phyloP scores from a whole-genome alignment of 2,113 vertebrate species.

The Cyanoliseus patagonus region DNA sequence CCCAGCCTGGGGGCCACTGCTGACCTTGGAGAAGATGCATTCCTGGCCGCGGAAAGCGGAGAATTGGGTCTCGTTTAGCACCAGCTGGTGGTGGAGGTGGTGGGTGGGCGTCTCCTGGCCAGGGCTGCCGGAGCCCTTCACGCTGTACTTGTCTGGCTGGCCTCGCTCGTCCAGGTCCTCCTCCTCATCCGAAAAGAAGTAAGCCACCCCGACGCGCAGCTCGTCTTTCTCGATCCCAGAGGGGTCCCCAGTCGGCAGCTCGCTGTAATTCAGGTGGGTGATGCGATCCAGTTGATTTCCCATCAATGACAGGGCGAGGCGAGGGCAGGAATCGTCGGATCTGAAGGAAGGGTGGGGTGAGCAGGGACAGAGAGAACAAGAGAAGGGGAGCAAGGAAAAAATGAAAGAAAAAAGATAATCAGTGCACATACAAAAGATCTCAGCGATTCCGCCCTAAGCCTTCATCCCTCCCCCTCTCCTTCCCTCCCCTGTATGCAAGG shows the following conservation, averaged over 20 bases:
- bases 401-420: not conserved
- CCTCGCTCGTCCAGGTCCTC: slow-evolving; percentile 97
- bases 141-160: slow-evolving; percentile 88
- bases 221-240: slow-evolving; percentile 99
- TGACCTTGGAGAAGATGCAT: slow-evolving; percentile 99
- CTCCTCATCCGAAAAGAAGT: slow-evolving; percentile 99
- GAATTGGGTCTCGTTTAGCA: slow-evolving; percentile 92
- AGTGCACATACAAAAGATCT: slow-evolving; percentile 24
- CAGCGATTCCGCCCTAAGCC: not conserved
- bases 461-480: not conserved
- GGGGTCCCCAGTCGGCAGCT: slow-evolving; percentile 98
- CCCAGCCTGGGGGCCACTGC: slow-evolving; percentile 85
- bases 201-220: slow-evolving; percentile 97
- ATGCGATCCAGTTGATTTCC: slow-evolving; percentile 99
- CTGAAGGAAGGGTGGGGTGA: slow-evolving; percentile 63
- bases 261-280: slow-evolving; percentile 99
- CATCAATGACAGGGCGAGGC: slow-evolving; percentile 96
- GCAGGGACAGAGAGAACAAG: not conserved
- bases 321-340: slow-evolving; percentile 87
- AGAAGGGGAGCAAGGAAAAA: not conserved
- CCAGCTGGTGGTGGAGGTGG: slow-evolving; percentile 76
- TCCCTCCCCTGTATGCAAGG: not conserved
- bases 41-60: slow-evolving; percentile 97
- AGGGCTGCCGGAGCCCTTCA: slow-evolving; percentile 76
- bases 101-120: slow-evolving; percentile 67